These are phyloP conservation scores for Heliothis subflexa DNA, from an alignment of 1,140 invertebrate species.

Conservation along the genomic window DNA sequence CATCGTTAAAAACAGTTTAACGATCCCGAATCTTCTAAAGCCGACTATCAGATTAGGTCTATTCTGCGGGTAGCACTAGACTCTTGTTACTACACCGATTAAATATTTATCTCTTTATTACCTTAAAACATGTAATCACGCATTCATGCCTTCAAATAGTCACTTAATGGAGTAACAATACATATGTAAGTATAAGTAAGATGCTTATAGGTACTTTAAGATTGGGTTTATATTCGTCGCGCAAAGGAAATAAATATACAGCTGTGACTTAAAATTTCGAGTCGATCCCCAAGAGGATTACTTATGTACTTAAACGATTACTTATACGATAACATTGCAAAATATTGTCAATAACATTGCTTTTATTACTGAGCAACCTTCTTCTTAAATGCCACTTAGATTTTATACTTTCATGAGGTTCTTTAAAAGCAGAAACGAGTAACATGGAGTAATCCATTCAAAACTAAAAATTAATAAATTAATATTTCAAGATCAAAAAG, in stretches of 20 bases:
- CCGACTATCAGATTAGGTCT: not conserved
- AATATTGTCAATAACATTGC: slow-evolving; percentile 1
- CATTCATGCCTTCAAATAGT: too few species aligned
- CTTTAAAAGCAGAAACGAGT: too few species aligned
- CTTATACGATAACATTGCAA: not conserved
- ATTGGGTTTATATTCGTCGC: not conserved
- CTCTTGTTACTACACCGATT: not conserved
- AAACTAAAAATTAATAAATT: too few species aligned
- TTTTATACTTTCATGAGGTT: not conserved
- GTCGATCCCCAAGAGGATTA: not conserved
- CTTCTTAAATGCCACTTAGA: not conserved
- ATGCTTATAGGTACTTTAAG: not conserved
- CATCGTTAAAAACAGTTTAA: slow-evolving; percentile 45
- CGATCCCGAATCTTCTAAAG: slow-evolving; percentile 40
- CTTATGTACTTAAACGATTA: slow-evolving; percentile 6
- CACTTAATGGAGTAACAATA: too few species aligned
- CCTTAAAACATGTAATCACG: too few species aligned
- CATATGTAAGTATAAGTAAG: too few species aligned
- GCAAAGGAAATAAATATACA: not conserved
- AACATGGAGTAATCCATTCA: too few species aligned
- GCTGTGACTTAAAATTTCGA: not conserved
- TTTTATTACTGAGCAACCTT: not conserved
- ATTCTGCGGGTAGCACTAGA: not conserved
- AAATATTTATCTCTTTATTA: not conserved
- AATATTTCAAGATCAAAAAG: too few species aligned